A percentile compares a stretch with the other conserved stretches of the same genome.
Conservation (phyloP, 2,888 invertebrate genomes). For the Macaria notata region DNA sequence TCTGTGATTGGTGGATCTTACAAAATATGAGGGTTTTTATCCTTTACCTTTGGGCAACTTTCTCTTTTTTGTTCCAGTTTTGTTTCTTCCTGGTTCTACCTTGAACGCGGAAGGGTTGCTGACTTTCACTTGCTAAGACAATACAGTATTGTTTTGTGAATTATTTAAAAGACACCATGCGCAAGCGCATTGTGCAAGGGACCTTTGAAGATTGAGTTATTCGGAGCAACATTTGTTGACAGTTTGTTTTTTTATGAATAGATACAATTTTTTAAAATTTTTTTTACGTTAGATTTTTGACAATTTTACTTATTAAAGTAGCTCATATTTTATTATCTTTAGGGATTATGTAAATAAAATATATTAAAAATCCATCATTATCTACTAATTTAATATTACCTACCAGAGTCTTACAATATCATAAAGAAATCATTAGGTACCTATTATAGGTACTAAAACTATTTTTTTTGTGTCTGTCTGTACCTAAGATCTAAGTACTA, state of each 20-base stretch:
- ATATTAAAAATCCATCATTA: no score
- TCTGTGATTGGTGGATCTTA: slow-evolving; percentile 62
- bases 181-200: slow-evolving; percentile 22
- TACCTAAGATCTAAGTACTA: slow-evolving; percentile 2
- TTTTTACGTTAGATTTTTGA: not conserved
- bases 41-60: slow-evolving; percentile 63
- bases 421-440: no score
- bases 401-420: no score
- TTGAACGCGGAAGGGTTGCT: slow-evolving; percentile 69
- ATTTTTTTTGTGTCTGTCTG: slow-evolving; percentile 5
- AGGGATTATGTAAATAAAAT: no score
- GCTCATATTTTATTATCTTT: no score
- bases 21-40: slow-evolving; percentile 55
- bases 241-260: not conserved
- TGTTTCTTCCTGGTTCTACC: slow-evolving; percentile 67
- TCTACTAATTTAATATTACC: no score
- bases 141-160: slow-evolving; percentile 39
- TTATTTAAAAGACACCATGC: slow-evolving; percentile 23
- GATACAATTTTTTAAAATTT: not conserved
- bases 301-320: no score
- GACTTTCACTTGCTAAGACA: slow-evolving; percentile 75
- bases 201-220: slow-evolving; percentile 22
- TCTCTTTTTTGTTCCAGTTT: slow-evolving; percentile 79
- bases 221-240: slow-evolving; percentile 1
- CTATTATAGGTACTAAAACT: no score